Conservation (phyloP, 1,140 invertebrate genomes). For the Euschistus heros region DNA sequence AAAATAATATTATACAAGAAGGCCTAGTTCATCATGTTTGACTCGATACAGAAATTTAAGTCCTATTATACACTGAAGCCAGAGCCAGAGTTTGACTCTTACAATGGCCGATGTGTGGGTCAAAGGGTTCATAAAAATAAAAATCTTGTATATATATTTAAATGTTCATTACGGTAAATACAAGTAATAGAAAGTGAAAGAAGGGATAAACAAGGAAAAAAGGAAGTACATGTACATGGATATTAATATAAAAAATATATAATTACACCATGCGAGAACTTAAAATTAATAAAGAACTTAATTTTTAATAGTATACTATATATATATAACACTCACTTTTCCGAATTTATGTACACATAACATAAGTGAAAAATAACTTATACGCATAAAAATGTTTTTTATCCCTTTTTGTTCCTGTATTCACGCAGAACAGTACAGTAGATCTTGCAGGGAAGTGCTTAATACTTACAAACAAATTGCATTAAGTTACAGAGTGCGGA, state of each 20-base stretch:
- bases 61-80: constrained; percentile 2
- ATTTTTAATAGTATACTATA: constrained; percentile 15
- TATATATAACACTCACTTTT: constrained; percentile 12
- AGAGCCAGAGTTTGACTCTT: background rate
- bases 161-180: no score
- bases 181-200: background rate
- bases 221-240: constrained; percentile 13
- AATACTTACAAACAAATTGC: constrained; percentile 10
- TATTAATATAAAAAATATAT: constrained; percentile 17
- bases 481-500: constrained; percentile 4
- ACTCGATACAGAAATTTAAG: background rate
- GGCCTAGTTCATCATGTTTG: constrained; percentile 13
- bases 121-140: no score
- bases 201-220: background rate
- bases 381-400: constrained; percentile 7
- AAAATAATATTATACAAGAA: constrained; percentile 16
- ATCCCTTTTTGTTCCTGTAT: background rate
- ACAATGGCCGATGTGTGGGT: no score
- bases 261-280: constrained; percentile 15
- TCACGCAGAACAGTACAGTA: background rate
- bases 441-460: constrained; percentile 3
- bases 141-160: no score
- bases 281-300: constrained; percentile 9
- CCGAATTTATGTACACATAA: constrained; percentile 13
- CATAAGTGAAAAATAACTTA: constrained; percentile 17